Conservation (phyloP, 2,888 invertebrate genomes). For the Dicyrtoma fusca region DNA sequence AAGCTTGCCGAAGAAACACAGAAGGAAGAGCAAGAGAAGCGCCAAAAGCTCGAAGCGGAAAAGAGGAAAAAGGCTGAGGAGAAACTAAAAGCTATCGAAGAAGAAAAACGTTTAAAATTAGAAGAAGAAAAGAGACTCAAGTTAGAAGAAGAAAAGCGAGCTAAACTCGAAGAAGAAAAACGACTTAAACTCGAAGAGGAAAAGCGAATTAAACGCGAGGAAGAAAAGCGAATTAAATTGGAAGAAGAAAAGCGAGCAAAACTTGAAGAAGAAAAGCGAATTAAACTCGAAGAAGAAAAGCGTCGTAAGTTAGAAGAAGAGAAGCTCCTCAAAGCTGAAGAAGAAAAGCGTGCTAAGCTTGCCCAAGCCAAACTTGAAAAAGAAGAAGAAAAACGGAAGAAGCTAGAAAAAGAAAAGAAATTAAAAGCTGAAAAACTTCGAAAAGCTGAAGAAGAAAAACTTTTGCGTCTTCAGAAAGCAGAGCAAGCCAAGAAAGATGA, state of each 20-base stretch:
- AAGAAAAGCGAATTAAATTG: not conserved
- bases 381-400: not conserved
- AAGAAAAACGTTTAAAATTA: not conserved
- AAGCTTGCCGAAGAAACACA: not conserved
- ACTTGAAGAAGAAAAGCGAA: not conserved
- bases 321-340: not conserved
- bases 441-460: not conserved
- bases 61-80: not conserved
- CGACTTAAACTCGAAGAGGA: not conserved
- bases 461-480: not conserved
- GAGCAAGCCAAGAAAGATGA: not conserved
- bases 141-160: not conserved
- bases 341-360: not conserved
- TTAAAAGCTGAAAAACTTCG: not conserved
- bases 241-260: not conserved
- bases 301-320: constrained; percentile 5
- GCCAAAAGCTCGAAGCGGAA: not conserved
- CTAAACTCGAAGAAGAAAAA: not conserved
- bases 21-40: constrained; percentile 17
- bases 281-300: not conserved
- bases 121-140: constrained; percentile 3
- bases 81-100: not conserved
- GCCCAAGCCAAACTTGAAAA: not conserved
- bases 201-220: not conserved
- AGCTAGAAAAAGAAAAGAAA: constrained; percentile 7